Evolutionary conservation across 2,888 invertebrate genomes (phyloP).

Genomic region (Drosophila maculinotata): DNA sequence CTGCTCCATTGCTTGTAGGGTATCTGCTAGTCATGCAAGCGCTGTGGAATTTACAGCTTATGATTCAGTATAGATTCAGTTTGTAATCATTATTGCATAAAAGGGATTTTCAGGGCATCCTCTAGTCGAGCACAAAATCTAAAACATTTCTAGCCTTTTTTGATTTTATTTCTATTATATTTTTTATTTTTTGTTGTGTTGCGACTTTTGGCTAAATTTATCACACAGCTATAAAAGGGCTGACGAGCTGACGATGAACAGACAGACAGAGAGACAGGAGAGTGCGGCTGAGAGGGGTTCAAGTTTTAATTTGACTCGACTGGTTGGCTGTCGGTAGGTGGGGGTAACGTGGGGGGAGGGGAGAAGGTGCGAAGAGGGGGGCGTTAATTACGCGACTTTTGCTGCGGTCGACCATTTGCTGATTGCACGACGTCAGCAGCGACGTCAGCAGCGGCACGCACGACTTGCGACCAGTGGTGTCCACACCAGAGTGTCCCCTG

Average conservation of each 20-base stretch:
- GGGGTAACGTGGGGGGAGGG: not conserved
- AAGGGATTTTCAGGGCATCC: slow-evolving; percentile 23
- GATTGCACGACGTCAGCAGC: slow-evolving; percentile 64
- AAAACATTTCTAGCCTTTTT: not conserved
- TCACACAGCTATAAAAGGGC: slow-evolving; percentile 37
- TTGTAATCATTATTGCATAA: no score
- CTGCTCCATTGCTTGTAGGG: no score
- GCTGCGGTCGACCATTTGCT: slow-evolving; percentile 77
- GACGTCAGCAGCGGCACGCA: slow-evolving; percentile 65
- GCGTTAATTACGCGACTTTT: slow-evolving; percentile 80
- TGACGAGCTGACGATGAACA: slow-evolving; percentile 21
- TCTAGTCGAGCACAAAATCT: not conserved
- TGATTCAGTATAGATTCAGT: no score
- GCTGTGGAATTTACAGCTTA: no score
- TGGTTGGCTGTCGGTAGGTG: not conserved
- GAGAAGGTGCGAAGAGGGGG: slow-evolving; percentile 2
- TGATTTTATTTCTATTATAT: not conserved
- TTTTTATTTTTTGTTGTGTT: not conserved
- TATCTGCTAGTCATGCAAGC: no score
- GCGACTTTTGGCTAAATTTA: slow-evolving; percentile 47
- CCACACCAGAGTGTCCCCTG: not conserved
- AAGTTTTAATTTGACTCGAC: slow-evolving; percentile 29
- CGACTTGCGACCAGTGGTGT: slow-evolving; percentile 44
- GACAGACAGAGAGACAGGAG: not conserved
- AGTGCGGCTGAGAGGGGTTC: slow-evolving; percentile 1